Evolutionary conservation across 1,140 invertebrate genomes (phyloP).

Genomic region (Platorchestia sp.): DNA sequence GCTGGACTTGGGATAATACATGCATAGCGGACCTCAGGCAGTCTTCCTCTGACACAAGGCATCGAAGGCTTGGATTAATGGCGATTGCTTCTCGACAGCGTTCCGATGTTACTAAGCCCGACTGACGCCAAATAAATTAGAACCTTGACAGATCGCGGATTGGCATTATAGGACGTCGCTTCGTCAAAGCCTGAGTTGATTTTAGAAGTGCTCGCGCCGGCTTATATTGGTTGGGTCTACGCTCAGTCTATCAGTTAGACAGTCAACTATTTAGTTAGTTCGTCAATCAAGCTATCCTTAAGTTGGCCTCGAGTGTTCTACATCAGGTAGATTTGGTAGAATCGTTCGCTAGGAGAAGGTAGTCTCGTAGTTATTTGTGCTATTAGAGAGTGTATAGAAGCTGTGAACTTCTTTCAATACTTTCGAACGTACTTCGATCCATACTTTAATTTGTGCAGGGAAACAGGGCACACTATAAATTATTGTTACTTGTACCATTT

Average conservation of each 20-base stretch:
- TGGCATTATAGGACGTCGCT: background rate
- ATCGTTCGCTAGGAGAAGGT: background rate
- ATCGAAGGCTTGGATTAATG: slow-evolving; percentile 38
- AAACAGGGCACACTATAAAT: too few relatives aligned
- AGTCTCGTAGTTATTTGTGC: background rate
- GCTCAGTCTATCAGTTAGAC: background rate
- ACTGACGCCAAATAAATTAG: slow-evolving; percentile 50
- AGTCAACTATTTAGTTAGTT: background rate
- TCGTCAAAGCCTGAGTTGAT: background rate
- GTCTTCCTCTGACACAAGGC: slow-evolving; percentile 7
- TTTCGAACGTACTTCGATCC: background rate
- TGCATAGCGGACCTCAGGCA: background rate
- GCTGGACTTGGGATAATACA: slow-evolving; percentile 20
- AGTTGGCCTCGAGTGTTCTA: background rate
- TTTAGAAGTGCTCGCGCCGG: background rate
- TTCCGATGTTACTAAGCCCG: slow-evolving; percentile 43
- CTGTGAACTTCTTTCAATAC: background rate
- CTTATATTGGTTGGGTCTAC: background rate
- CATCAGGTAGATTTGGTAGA: background rate
- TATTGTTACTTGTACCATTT: too few relatives aligned
- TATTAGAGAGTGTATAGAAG: background rate
- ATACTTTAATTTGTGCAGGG: background rate
- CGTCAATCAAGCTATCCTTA: background rate
- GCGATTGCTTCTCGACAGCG: slow-evolving; percentile 50
- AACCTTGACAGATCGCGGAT: slow-evolving; percentile 9